Base-by-base conservation (phyloP, 2,888 invertebrate species). In the Cantharis rustica region DNA sequence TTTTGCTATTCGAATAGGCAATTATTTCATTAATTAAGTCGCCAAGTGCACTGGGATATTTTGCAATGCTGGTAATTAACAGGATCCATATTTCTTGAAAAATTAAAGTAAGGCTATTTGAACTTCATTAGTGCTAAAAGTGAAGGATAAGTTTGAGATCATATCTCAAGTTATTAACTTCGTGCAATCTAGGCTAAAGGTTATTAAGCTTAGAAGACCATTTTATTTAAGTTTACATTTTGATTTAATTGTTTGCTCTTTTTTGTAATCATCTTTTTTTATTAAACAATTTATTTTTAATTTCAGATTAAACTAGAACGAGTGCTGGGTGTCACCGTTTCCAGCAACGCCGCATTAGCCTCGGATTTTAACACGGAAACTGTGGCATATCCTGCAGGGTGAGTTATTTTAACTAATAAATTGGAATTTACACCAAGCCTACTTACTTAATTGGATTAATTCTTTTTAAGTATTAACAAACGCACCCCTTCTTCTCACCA, bases 361-460 rank as follows among this genome's bases (percentile, higher is more conserved):
- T 96, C 95, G 87, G 96, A 98, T 87, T 93, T 94, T 31, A 93
- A 94, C 86, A 94, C 94, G 79, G 97, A 97, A 85, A 91, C 95
- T 75, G 93, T 98, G 84, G 98, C 98, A 16, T 98, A 98, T 92
- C 97, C 98, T 75, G 98, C 98, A 84, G 98, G 98, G 98, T 98
- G 88, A 95, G 96, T 92, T 61, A 16, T 16, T 64, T 72, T 16
- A 62, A 17, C 16, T 7, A 11, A 71, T 61, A 47, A 47, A 47
- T 47, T 47, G 13, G n/a, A 47, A 47, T 47, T 47, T 47, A 13
- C 47, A n/a, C n/a, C 47, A n/a, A 47, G n/a, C n/a, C 9, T 1
- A n/a, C 47, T 13, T 1, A n/a, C 47, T 13, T 47, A 47, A 47
- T 47, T n/a, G 47, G 47, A n/a, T 47, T n/a, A 5, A 31, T 47